Evolutionary conservation across 2,797 vertebrate species (phyloP).

Genomic region (Microcaecilia unicolor): DNA sequence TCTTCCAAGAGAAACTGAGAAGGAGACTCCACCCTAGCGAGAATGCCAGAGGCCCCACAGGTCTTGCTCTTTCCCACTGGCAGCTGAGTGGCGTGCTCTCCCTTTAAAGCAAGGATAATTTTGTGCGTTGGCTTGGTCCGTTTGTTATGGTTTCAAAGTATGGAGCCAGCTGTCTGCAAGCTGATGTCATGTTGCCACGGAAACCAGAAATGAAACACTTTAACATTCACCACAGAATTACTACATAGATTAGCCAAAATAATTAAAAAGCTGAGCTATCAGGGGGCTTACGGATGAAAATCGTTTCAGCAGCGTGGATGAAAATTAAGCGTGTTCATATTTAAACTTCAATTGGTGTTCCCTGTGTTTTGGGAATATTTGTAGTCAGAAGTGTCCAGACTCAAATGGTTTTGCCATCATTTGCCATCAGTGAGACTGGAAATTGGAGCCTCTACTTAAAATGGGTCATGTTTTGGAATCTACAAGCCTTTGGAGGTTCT

Average conservation of each 20-base stretch:
- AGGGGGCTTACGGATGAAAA: conserved; percentile 51
- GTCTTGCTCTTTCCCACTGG: conserved; percentile 26
- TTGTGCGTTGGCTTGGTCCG: conserved; percentile 44
- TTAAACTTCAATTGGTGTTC: no score
- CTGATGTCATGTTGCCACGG: conserved; percentile 69
- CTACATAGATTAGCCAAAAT: conserved; percentile 56
- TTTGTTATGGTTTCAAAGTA: conserved; percentile 59
- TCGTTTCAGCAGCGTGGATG: conserved; percentile 25
- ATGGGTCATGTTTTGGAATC: no score
- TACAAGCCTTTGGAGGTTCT: no score
- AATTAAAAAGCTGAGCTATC: conserved; percentile 60
- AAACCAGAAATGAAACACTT: conserved; percentile 70
- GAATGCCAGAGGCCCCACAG: conserved; percentile 34
- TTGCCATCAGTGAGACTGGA: no score
- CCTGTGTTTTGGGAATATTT: no score
- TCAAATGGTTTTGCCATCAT: no score
- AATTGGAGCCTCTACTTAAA: no score
- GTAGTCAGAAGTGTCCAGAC: no score
- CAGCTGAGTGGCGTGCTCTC: conserved; percentile 31
- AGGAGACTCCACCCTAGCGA: conserved; percentile 34
- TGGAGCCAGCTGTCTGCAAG: conserved; percentile 65
- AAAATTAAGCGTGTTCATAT: conserved; percentile 44
- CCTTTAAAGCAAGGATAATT: conserved; percentile 40
- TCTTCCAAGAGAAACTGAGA: conserved; percentile 49
- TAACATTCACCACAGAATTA: conserved; percentile 55